Evolutionary conservation across 2,797 vertebrate species (phyloP).

Genomic region (Florisuga fusca): DNA sequence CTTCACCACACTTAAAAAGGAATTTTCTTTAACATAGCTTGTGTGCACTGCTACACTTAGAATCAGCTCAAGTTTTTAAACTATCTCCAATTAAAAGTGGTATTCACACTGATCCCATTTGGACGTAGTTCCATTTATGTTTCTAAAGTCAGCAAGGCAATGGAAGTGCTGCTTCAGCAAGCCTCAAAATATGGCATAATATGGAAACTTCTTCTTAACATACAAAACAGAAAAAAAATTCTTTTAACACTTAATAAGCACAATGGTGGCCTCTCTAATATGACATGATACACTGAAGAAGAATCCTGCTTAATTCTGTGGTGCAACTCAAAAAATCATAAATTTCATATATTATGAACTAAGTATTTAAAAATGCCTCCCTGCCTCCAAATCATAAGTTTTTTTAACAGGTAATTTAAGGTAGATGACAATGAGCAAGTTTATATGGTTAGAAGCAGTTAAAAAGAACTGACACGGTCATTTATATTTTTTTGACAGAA

Average conservation of each 20-base stretch:
- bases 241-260: not conserved
- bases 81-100: not conserved
- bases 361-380: not conserved
- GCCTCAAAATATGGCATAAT: not conserved
- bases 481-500: not conserved
- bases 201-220: not conserved
- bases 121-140: not conserved
- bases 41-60: accelerated
- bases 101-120: not conserved
- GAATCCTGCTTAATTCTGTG: not conserved
- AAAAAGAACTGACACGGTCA: not conserved
- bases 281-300: not conserved
- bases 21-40: not conserved
- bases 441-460: accelerated
- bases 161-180: not conserved
- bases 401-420: not conserved
- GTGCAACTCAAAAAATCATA: not conserved
- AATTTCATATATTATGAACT: not conserved
- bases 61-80: not conserved
- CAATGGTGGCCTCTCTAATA: not conserved
- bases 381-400: not conserved
- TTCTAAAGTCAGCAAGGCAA: not conserved
- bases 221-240: not conserved
- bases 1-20: accelerated
- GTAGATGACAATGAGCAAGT: not conserved